These are phyloP conservation scores for Ivindomyrus marchei DNA, from an alignment of 2,113 vertebrate genomes.

Conservation along the genomic window DNA sequence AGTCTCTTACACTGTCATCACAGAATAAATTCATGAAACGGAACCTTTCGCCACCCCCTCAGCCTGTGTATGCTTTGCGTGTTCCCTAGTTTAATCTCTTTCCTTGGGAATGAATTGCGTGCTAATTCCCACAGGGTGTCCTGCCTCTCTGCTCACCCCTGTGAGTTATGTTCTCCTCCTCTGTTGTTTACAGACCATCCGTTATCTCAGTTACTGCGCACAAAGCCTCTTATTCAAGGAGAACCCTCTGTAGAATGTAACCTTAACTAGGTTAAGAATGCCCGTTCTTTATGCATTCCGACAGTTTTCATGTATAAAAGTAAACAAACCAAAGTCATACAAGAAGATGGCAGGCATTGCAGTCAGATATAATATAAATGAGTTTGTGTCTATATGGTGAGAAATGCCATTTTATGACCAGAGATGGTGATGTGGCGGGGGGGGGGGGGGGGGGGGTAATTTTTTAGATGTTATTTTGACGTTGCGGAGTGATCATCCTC, in stretches of 20 bases:
- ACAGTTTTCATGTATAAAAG: background rate
- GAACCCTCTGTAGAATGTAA: background rate
- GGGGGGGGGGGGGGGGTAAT: too few species aligned
- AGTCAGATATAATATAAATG: background rate
- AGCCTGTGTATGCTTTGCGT: background rate
- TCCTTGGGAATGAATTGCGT: background rate
- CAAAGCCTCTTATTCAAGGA: background rate
- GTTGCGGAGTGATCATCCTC: background rate
- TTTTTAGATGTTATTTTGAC: background rate
- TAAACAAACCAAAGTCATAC: background rate
- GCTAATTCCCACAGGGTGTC: background rate
- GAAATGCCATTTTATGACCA: background rate
- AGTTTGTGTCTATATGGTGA: background rate
- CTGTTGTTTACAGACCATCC: slow-evolving; percentile 4
- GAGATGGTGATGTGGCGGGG: background rate
- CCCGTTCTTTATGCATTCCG: background rate
- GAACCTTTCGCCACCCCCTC: background rate
- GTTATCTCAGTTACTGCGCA: background rate
- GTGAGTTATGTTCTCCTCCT: background rate
- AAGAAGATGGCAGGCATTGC: background rate
- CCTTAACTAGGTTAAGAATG: background rate
- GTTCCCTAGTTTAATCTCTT: background rate
- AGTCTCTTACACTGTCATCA: background rate
- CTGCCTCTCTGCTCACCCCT: background rate
- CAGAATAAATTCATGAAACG: background rate